Evolutionary conservation across 2,888 invertebrate genomes (phyloP), one percentile per base, ranked within the genome.

Genomic region (Belgica antarctica): DNA sequence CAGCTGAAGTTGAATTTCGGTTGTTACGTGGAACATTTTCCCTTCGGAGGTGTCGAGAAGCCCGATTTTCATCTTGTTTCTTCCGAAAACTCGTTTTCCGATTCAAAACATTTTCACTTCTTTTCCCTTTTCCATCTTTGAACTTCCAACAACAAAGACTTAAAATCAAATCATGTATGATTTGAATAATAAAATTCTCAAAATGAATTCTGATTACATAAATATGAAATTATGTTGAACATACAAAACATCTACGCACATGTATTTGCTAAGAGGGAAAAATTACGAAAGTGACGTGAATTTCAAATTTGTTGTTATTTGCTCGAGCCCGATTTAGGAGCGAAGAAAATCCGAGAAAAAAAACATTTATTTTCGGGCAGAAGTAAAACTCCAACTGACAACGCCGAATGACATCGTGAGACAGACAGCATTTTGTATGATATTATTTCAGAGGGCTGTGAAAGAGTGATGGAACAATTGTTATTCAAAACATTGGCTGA

Each of bases 181-280:
- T 62, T 62, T 62, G 34, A 62, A 62, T 62, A 62, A 62, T 19
- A 62, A 62, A 28, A 62, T 62, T 62, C 28, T 24, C 62, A 31
- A 62, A 62, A 62, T 62, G 62, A 62, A 62, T 62, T 62, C 34
- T 62, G 62, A 62, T 62, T 62, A 62, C 34, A 31, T 34, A 22
- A 31, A 31, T 31, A 31, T 31, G 31, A 31, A 31, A 31, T 31
- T 31, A 31, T 31, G 31, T 31, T 31, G 31, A 31, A 31, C 31
- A 31, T 10, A 31, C 31, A 31, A n/a, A 31, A 31, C 31, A 31
- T 4, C 31, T 31, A 31, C 31, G 31, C 31, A 31, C 31, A 31
- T 31, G 31, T 31, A 4, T 7, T 31, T 12, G 46, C 46, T 4
- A 46, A 46, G 46, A 10, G 46, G 31, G 31, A 31, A 46, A 34